Base-by-base conservation (phyloP, 2,888 invertebrate species). In the Lithophane ornitopus region DNA sequence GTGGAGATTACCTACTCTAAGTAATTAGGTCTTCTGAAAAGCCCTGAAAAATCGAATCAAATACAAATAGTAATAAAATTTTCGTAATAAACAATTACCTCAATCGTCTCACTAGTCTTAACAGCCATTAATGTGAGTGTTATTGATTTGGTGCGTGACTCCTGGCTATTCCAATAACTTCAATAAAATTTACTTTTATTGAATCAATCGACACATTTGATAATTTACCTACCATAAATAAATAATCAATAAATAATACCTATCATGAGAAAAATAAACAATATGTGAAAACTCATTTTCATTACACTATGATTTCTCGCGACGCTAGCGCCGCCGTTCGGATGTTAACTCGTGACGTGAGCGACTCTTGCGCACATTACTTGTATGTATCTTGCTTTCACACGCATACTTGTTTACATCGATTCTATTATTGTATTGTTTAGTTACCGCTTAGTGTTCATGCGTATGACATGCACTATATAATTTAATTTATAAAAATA, bases 351-450 rank as follows among this genome's bases (percentile, higher is more conserved):
- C 80, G 82, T 70, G 77, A 72, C 80, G 82, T 70, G 77, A 72
- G 70, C 84, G 73, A 88, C 80, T 82, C 81, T 82, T 80, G 85
- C 83, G 88, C 86, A 84, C 90, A 74, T 86, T 88, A 86, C 89
- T 82, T 81, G 87, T 81, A 85, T 82, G 79, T 79, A 87, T 88
- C 85, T 89, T 76, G 90, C 91, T 92, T 92, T 91, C 91, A 92
- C 92, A 88, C 89, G 91, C 91, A 90, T 87, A 85, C 82, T 85
- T 89, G 86, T 90, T 89, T 85, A 88, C 87, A 88, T 88, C 83
- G 87, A 85, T 87, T 85, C 79, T 84, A 83, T 87, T 83, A 88
- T 87, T 90, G 85, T 87, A 63, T 85, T 89, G 78, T 89, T 87
- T 89, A 90, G 88, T 90, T 87, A 87, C 75, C 78, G 80, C 75